Evolutionary conservation across 2,113 vertebrate species (phyloP).

Genomic region (Gambusia holbrooki): DNA sequence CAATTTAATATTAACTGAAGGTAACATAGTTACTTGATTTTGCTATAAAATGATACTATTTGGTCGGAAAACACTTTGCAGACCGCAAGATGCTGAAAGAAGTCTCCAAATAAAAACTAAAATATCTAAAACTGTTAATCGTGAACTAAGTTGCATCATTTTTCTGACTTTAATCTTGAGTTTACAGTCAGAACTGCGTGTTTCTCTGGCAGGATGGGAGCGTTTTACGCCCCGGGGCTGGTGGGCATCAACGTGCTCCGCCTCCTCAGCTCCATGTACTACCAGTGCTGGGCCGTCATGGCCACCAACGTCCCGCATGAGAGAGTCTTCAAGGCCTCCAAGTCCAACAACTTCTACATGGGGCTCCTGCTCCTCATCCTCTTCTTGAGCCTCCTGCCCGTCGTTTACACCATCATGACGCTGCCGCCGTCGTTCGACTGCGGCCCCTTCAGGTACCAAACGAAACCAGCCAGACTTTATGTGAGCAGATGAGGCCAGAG

Average conservation of each 20-base stretch:
- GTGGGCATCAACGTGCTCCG: conserved; percentile 97
- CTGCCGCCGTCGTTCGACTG: conserved; percentile 97
- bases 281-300: conserved; percentile 99
- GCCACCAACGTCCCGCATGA: conserved; percentile 95
- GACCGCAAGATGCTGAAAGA: too few relatives aligned
- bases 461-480: background rate
- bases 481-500: too few relatives aligned
- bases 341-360: conserved; percentile 99
- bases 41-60: too few relatives aligned
- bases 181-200: too few relatives aligned
- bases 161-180: too few relatives aligned
- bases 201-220: conserved; percentile 86
- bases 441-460: conserved; percentile 87
- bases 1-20: too few relatives aligned
- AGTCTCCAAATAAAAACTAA: too few relatives aligned
- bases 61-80: too few relatives aligned
- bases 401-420: conserved; percentile 97
- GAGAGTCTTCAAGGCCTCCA: conserved; percentile 97
- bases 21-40: too few relatives aligned
- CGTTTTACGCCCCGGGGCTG: conserved; percentile 95
- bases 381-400: conserved; percentile 94
- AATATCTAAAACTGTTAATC: too few relatives aligned
- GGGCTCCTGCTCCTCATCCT: conserved; percentile 94
- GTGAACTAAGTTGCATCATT: too few relatives aligned
- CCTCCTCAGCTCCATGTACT: conserved; percentile 97